phyloP scores from a whole-genome alignment of 1,140 invertebrate genomes.

The Trigoniulus corallinus region DNA sequence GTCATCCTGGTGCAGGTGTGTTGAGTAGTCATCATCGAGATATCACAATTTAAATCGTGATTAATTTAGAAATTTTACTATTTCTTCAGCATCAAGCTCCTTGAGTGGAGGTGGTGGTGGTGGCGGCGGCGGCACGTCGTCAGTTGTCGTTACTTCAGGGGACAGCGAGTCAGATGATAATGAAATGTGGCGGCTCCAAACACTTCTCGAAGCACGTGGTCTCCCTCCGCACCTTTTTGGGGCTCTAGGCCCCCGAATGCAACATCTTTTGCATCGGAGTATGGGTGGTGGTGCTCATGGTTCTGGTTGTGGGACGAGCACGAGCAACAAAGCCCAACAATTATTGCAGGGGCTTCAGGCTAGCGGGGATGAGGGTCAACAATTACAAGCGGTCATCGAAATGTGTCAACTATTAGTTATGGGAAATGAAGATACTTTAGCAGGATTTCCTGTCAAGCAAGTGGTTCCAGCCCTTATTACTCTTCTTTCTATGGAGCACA shows the following conservation, averaged over 20 bases:
- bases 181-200: conserved; percentile 73
- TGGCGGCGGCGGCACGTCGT: conserved; percentile 3
- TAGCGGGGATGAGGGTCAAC: conserved; percentile 86
- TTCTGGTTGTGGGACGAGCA: not conserved
- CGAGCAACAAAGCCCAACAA: conserved; percentile 79
- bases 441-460: conserved; percentile 94
- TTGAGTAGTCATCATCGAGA: not conserved
- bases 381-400: conserved; percentile 91
- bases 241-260: conserved; percentile 87
- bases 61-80: not conserved
- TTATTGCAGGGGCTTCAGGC: conserved; percentile 83
- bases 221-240: conserved; percentile 90
- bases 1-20: conserved; percentile 10
- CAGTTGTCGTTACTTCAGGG: conserved; percentile 11
- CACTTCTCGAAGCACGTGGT: conserved; percentile 79
- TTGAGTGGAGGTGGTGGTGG: conserved; percentile 10
- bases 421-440: conserved; percentile 97
- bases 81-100: conserved; percentile 21
- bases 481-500: conserved; percentile 80
- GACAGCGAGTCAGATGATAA: conserved; percentile 50
- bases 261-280: conserved; percentile 84
- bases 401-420: conserved; percentile 98
- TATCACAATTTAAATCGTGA: conserved; percentile 12
- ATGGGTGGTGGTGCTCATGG: conserved; percentile 45
- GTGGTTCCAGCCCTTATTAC: conserved; percentile 87